phyloP scores from a whole-genome alignment of 2,113 vertebrate genomes.

The Pangasianodon gigas region DNA sequence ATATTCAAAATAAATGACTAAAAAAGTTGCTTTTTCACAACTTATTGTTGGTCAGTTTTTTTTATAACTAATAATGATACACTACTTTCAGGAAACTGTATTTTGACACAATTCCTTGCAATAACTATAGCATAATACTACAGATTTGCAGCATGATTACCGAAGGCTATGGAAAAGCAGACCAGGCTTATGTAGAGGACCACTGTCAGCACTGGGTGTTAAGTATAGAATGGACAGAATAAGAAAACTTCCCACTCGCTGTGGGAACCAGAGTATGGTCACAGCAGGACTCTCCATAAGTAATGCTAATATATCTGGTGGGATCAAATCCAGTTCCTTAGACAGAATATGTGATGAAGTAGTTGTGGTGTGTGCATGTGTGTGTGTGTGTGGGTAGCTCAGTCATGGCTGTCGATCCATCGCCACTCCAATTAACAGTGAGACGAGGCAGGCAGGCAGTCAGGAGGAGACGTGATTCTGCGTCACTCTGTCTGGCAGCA shows the following conservation, averaged over 20 bases:
- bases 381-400: conserved; percentile 23
- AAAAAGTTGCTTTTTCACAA: background rate
- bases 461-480: background rate
- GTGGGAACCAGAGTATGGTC: background rate
- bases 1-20: background rate
- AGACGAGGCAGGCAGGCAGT: conserved; percentile 12
- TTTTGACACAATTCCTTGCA: background rate
- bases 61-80: background rate
- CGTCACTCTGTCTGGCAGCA: conserved; percentile 22
- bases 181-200: background rate
- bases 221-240: conserved; percentile 7
- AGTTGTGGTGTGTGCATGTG: conserved; percentile 3
- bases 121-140: background rate
- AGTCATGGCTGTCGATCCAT: conserved; percentile 25
- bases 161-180: background rate
- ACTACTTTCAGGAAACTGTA: background rate
- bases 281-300: background rate
- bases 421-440: conserved; percentile 49
- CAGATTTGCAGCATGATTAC: background rate
- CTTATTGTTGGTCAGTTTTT: background rate
- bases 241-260: background rate
- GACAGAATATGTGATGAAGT: background rate
- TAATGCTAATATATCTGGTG: background rate
- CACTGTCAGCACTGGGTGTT: background rate
- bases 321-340: background rate